A percentile compares a stretch with the other conserved stretches of the same genome.
Evolutionary conservation across 2,797 vertebrate species (phyloP).

Genomic region (Acropternis orthonyx): DNA sequence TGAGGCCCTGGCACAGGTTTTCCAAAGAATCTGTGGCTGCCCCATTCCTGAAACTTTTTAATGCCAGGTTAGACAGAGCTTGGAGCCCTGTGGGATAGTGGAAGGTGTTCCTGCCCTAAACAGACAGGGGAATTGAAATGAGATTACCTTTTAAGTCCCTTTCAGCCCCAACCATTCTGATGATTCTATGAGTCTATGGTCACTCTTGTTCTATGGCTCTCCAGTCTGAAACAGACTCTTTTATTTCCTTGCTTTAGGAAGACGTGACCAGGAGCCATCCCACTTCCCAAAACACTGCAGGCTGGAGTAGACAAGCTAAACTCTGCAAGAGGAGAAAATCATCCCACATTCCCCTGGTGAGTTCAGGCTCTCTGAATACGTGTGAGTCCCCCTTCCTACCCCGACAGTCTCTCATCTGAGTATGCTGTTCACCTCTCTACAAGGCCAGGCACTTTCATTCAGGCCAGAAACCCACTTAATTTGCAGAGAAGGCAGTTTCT

Average conservation of each 20-base stretch:
- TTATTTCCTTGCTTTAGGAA: neutral
- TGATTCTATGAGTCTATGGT: neutral
- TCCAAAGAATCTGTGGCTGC: neutral
- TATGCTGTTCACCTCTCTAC: neutral
- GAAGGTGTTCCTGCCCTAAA: neutral
- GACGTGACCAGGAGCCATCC: neutral
- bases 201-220: neutral
- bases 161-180: neutral
- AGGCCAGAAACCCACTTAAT: neutral
- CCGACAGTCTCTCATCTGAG: neutral
- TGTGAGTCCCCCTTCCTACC: neutral
- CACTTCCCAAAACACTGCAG: neutral
- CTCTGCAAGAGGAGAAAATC: neutral
- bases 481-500: neutral
- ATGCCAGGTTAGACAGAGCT: neutral
- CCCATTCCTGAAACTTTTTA: too few relatives aligned
- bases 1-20: fast-evolving
- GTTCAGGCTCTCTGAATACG: neutral
- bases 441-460: neutral
- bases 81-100: neutral
- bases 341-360: neutral
- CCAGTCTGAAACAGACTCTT: neutral
- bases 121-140: fast-evolving
- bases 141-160: neutral
- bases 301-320: neutral